Evolutionary conservation across 2,888 invertebrate genomes (phyloP).

Genomic region (Chydorus sphaericus): DNA sequence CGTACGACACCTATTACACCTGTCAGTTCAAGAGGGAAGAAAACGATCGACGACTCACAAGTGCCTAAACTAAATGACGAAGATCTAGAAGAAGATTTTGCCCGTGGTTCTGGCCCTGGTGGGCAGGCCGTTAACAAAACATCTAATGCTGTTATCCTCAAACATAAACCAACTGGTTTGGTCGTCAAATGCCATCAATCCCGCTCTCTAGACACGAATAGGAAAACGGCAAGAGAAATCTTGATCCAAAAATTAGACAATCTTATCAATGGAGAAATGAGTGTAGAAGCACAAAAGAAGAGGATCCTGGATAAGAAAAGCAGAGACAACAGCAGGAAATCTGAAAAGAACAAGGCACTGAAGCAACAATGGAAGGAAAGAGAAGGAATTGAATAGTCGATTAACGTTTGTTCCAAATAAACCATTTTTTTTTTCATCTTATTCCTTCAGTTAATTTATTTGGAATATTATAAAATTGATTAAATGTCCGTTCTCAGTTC

Average conservation of each 20-base stretch:
- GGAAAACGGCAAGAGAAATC: constrained; percentile 57
- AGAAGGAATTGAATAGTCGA: constrained; percentile 19
- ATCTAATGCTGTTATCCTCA: constrained; percentile 69
- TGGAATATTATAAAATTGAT: too few relatives aligned
- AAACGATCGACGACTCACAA: constrained; percentile 48
- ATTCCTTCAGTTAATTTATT: too few relatives aligned
- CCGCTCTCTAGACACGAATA: constrained; percentile 63
- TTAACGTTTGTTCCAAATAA: background rate
- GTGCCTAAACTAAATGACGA: constrained; percentile 59
- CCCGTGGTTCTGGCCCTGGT: constrained; percentile 85
- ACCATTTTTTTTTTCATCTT: background rate
- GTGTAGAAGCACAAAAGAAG: constrained; percentile 58
- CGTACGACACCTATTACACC: background rate
- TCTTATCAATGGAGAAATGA: constrained; percentile 60
- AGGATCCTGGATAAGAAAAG: constrained; percentile 41
- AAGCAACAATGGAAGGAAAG: constrained; percentile 56
- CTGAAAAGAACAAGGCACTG: constrained; percentile 43
- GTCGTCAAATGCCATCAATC: constrained; percentile 79
- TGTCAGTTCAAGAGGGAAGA: constrained; percentile 13
- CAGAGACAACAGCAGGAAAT: constrained; percentile 32
- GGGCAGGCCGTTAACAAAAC: constrained; percentile 84
- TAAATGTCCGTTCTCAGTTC: too few relatives aligned
- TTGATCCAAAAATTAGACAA: constrained; percentile 65
- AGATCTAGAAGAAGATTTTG: constrained; percentile 70
- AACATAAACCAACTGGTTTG: constrained; percentile 68